phyloP scores from a whole-genome alignment of 2,113 vertebrate genomes.

The Strix aluco region DNA sequence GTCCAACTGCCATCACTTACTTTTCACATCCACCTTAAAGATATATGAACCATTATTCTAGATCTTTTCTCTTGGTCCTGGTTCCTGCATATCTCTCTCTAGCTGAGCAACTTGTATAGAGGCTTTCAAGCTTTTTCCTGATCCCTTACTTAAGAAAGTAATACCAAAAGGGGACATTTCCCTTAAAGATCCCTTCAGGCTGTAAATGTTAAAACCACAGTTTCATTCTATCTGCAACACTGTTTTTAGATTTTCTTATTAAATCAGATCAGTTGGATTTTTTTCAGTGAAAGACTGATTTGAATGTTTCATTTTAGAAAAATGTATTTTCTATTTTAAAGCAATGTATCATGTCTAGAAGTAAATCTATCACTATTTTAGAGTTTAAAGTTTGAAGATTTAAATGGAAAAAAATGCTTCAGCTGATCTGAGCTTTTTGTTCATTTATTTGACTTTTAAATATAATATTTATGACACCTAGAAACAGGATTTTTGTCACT shows the following conservation, averaged over 20 bases:
- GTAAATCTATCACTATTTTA: not conserved
- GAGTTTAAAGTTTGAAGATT: not conserved
- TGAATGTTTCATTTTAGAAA: not conserved
- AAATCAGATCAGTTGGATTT: not conserved
- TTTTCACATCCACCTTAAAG: not conserved
- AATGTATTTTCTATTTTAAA: slow-evolving; percentile 6
- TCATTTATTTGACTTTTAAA: not conserved
- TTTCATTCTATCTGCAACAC: not conserved
- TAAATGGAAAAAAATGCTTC: not conserved
- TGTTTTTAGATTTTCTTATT: not conserved
- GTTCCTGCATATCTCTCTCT: not conserved
- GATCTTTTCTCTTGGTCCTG: not conserved
- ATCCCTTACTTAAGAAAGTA: not conserved
- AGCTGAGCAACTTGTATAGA: not conserved
- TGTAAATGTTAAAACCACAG: not conserved
- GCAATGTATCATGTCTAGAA: not conserved
- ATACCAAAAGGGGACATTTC: not conserved
- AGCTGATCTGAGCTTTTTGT: not conserved
- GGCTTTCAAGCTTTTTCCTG: not conserved
- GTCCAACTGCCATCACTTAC: not conserved
- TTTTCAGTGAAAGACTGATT: not conserved
- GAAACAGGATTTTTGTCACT: not conserved
- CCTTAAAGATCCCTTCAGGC: not conserved
- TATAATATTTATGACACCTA: not conserved
- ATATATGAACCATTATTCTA: not conserved